Base-by-base conservation (phyloP, 37 sponge, comb jelly and placozoan species). In the Petrosia ficiformis region DNA sequence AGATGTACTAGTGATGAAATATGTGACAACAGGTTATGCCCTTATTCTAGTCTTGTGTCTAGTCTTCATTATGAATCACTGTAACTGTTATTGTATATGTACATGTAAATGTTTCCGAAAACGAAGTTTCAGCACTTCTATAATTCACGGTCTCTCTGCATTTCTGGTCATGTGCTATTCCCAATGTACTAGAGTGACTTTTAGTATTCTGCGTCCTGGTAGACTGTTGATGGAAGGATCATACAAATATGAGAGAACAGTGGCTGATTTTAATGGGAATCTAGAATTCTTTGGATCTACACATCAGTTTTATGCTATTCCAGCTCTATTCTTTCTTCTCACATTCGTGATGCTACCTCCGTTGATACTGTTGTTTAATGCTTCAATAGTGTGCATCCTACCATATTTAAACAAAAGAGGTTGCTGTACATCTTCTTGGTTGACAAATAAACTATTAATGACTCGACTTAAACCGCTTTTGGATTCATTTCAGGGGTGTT, bases 121-220 rank as follows among this genome's bases (percentile, higher is more conserved):
- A 35, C 21, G 1, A 14, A 2, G 28, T 2, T 24, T 54, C 61
- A 70, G 39, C n/a, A 38, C 24, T 1, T 71, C 63, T 5, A 33
- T 70, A n/a, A 71, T 77, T 28, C 78, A 84, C 44, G 84, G 84
- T 24, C 65, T 84, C 25, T 36, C 78, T 21, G 84, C 84, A 5
- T 77, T 77, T 42, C 33, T 84, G 21, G 66, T 84, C 24, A 38
- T 84, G 33, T 59, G 64, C 67, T 77, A 77, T 43, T 39, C 78
- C 0, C 77, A 77, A 22, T 77, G 65, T 34, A 42, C 67, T 8
- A 35, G 31, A 35, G 30, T 37, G n/a, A 66, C 78, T 21, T 65
- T 84, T n/a, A 42, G 57, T 40, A 68, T 79, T 35, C 41, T 79
- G n/a, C 67, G 60, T 26, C 8, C 30, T 4, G 24, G 19, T 6